Base-by-base conservation (phyloP, 2,888 invertebrate genomes). In the Drosophila quinaria region DNA sequence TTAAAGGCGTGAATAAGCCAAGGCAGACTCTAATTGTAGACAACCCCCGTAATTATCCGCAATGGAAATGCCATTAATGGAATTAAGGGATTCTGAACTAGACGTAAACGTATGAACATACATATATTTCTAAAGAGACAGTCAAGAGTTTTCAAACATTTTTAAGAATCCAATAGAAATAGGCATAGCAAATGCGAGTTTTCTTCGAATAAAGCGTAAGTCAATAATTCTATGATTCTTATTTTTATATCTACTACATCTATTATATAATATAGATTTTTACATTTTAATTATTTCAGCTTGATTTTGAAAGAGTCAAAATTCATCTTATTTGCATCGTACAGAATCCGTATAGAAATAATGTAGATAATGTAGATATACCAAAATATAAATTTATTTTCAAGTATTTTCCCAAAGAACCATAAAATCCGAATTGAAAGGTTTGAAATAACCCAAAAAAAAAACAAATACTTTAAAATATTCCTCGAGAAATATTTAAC, bases 11-110 rank as follows among this genome's bases (percentile, higher is more conserved):
- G 89, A 83, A 83, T 86, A 83, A 89, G 89, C 87, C 79, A 77
- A 68, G 70, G 78, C 68, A 74, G 64, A 78, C 81, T 85, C 81
- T 80, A 85, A 90, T 90, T 85, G 88, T 82, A 74, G 78, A 81
- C 87, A 83, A 78, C 83, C 81, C 83, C 74, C 80, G 85, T 81
- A 89, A 89, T 90, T 90, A 91, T 90, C 78, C 86, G 79, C 88
- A 90, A 91, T 85, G 85, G 86, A 88, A 89, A 90, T 81, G 84
- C 87, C 85, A 90, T 92, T 91, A 91, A 91, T 83, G 92, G 83
- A 67, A 91, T 92, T 91, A 91, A 86, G 82, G 83, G 69, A 82
- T 82, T 49, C 56, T 31, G 22, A 55, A 19, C 56, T 37, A 41
- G 22, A 58, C 19, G 25, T 35, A 0, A 52, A 44, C 46, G 10